Percentiles rank a stretch among this genome's conserved stretches.
phyloP scores from a whole-genome alignment of 2,113 vertebrate species.

The Mugil cephalus region DNA sequence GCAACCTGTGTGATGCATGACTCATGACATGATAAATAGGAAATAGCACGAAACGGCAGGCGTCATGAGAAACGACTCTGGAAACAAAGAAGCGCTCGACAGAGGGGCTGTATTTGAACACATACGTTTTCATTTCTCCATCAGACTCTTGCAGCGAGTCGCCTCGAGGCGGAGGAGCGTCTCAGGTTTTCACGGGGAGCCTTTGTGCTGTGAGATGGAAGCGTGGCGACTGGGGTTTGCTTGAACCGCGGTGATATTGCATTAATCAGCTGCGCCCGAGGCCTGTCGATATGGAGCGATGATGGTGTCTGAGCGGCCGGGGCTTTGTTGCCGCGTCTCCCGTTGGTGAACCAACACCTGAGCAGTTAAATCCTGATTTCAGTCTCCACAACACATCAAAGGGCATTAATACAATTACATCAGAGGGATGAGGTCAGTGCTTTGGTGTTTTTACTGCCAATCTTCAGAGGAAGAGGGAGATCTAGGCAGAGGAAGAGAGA shows the following conservation, averaged over 20 bases:
- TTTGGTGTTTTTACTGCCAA: conserved; percentile 67
- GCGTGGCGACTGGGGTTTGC: background rate
- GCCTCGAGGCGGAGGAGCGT: conserved; percentile 31
- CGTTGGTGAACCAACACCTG: conserved; percentile 40
- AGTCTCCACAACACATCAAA: conserved; percentile 59
- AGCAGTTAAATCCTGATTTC: conserved; percentile 54
- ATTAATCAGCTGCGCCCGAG: conserved; percentile 23
- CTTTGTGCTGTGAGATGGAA: conserved; percentile 12
- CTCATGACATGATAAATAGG: conserved; percentile 56
- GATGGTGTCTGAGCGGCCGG: conserved; percentile 5
- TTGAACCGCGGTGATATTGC: conserved; percentile 2
- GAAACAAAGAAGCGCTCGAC: conserved; percentile 15
- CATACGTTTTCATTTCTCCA: conserved; percentile 47
- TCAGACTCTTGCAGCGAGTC: conserved; percentile 39
- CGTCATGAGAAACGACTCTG: conserved; percentile 48
- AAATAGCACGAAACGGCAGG: conserved; percentile 36
- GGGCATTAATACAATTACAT: conserved; percentile 62
- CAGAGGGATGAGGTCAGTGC: conserved; percentile 66
- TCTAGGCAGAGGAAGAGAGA: conserved; percentile 7
- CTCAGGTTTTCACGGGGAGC: conserved; percentile 7
- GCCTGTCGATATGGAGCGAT: conserved; percentile 29
- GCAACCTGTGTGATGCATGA: conserved; percentile 53
- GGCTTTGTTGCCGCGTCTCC: conserved; percentile 5
- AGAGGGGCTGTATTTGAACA: conserved; percentile 19
- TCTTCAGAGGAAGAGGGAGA: conserved; percentile 21